Evolutionary conservation across 1,140 invertebrate species (phyloP), one percentile per base, ranked within the genome.

Genomic region (Lutraria rhynchaena): DNA sequence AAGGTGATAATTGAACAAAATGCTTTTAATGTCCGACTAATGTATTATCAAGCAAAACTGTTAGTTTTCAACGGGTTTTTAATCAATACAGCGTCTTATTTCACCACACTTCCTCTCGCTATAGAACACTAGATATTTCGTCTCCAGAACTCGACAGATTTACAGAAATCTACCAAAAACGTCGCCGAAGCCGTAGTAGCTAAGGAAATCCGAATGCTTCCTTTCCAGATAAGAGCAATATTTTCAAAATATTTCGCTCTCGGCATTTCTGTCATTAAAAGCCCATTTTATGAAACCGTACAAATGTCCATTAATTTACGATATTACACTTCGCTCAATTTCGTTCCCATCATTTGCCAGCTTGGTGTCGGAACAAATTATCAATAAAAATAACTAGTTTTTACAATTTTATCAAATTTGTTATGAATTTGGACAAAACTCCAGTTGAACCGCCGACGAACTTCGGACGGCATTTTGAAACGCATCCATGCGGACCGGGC

Each of bases 361-460:
- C 51, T 29, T 69, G 53, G 65, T 70, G 76, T 80, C 76, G 60
- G 49, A 57, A 60, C 63, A 67, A 80, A 80, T 80, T 80, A 80
- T 31, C n/a, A 80, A 80, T 80, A 44, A 46, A 77, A 65, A 58
- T 77, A 33, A 46, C 55, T 15, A 3, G 27, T n/a, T 75, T 58
- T 61, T 46, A 31, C n/a, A 31, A 22, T 29, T 69, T 22, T 29
- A 44, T 17, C 57, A 60, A 51, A 60, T 60, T 31, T 37, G 31
- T 35, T 75, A 80, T 80, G 76, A 80, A 80, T 80, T 60, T 80
- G 53, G 63, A 80, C 41, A 80, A 80, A 80, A 29, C 63, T 37
- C 53, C 53, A 22, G 51, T 22, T 31, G 53, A 69, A n/a, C 35
- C 33, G 35, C 0, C 63, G 37, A 33, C 37, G 0, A n/a, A 19